phyloP scores from a whole-genome alignment of 1,140 invertebrate species.

The Drosophila tsacasi region DNA sequence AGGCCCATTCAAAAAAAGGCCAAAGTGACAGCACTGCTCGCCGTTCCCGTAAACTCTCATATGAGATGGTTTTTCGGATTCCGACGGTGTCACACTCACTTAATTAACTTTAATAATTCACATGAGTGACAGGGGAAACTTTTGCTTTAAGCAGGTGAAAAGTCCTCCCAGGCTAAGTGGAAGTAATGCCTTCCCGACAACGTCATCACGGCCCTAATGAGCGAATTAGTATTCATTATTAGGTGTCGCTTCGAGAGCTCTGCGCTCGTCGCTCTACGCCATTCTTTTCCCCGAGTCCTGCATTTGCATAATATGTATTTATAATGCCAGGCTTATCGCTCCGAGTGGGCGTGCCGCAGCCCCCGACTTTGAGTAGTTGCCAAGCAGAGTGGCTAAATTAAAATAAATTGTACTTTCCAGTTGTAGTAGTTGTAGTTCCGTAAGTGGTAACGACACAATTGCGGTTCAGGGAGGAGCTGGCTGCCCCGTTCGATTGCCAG shows the following conservation, averaged over 20 bases:
- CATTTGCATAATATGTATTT: constrained; percentile 64
- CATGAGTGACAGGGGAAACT: constrained; percentile 49
- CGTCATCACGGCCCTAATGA: constrained; percentile 71
- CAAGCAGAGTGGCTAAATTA: constrained; percentile 73
- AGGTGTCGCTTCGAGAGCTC: constrained; percentile 57
- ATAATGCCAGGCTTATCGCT: constrained; percentile 36
- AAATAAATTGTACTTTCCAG: constrained; percentile 68
- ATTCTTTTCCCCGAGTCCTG: constrained; percentile 20
- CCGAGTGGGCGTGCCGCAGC: constrained; percentile 46
- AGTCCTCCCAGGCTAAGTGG: constrained; percentile 31
- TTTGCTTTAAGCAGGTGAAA: constrained; percentile 58
- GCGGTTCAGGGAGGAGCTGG: constrained; percentile 14
- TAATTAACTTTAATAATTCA: constrained; percentile 84
- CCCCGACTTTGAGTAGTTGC: constrained; percentile 23
- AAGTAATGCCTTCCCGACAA: constrained; percentile 66
- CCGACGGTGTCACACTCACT: constrained; percentile 59
- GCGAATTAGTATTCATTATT: constrained; percentile 82
- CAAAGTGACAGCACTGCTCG: constrained; percentile 6
- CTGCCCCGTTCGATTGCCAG: constrained; percentile 9
- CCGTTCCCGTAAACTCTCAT: constrained; percentile 39
- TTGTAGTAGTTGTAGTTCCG: constrained; percentile 56
- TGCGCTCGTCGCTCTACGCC: not conserved
- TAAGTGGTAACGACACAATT: constrained; percentile 67
- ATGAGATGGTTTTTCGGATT: constrained; percentile 57
- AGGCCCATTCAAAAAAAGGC: not conserved